A percentile compares a stretch with the other conserved stretches of the same genome.
These are phyloP conservation scores for Ameiurus melas DNA, from an alignment of 2,113 vertebrate genomes.

Conservation along the genomic window DNA sequence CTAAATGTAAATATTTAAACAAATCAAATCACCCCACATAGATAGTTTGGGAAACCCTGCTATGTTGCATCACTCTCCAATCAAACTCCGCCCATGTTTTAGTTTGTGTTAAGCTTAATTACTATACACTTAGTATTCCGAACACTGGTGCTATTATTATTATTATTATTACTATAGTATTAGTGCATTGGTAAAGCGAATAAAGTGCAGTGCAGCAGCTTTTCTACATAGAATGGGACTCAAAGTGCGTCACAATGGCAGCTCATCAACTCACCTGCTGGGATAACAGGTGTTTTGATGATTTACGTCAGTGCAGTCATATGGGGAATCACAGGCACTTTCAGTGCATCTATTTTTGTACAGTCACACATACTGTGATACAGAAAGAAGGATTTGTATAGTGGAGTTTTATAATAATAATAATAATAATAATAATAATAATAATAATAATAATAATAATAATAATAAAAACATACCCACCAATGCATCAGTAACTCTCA, in stretches of 20 bases:
- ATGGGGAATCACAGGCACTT: slow-evolving; percentile 1
- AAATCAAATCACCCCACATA: background rate
- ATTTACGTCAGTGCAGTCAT: slow-evolving; percentile 26
- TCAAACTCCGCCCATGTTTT: background rate
- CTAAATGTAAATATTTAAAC: background rate
- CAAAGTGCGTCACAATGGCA: slow-evolving; percentile 26
- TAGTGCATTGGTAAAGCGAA: background rate
- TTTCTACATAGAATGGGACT: background rate
- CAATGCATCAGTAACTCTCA: background rate
- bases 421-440: background rate
- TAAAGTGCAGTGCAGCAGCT: background rate
- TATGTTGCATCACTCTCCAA: background rate
- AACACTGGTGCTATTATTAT: background rate
- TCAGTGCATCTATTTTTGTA: slow-evolving; percentile 4
- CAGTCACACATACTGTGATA: background rate
- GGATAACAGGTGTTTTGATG: slow-evolving; percentile 36
- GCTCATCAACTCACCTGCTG: slow-evolving; percentile 23
- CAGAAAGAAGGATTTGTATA: background rate
- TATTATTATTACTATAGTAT: background rate
- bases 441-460: background rate
- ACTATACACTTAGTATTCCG: background rate
- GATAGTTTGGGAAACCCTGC: background rate
- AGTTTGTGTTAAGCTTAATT: background rate
- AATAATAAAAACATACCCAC: background rate
- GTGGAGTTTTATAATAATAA: background rate